Evolutionary conservation across 2,113 vertebrate genomes (phyloP).

Genomic region (Raja brachyura): DNA sequence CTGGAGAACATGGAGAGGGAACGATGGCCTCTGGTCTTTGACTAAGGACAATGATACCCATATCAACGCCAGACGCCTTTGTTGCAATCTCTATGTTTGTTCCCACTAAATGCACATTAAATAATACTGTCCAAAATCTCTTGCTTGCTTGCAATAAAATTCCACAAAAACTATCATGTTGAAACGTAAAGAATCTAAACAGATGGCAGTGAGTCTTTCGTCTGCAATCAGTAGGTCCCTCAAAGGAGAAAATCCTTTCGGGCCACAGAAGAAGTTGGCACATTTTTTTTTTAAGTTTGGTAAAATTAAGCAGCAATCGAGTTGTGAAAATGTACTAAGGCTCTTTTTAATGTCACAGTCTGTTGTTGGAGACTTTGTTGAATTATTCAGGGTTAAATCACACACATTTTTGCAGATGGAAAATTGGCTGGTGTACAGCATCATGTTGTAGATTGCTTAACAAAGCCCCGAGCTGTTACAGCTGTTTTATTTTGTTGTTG

Average conservation of each 20-base stretch:
- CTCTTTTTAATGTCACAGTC: constrained; percentile 43
- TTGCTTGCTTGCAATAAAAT: not conserved
- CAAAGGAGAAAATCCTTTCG: constrained; percentile 24
- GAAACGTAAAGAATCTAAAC: constrained; percentile 29
- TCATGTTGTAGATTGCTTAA: constrained; percentile 56
- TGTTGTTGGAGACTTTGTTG: constrained; percentile 61
- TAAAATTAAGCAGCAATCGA: constrained; percentile 32
- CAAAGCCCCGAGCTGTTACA: constrained; percentile 49
- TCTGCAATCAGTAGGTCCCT: constrained; percentile 32
- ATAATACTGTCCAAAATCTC: not conserved
- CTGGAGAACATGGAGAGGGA: no score
- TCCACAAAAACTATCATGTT: constrained; percentile 10
- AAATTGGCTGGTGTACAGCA: constrained; percentile 58
- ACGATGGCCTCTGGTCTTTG: no score
- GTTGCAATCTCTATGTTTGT: not conserved
- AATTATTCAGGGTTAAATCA: constrained; percentile 70
- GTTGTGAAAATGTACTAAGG: constrained; percentile 38
- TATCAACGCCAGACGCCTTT: not conserved
- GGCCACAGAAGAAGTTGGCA: constrained; percentile 35
- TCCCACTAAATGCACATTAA: not conserved
- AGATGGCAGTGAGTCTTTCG: constrained; percentile 22
- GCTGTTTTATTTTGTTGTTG: constrained; percentile 51
- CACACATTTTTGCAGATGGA: constrained; percentile 66
- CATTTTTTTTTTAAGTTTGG: constrained; percentile 37
- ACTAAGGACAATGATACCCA: not conserved